These are phyloP conservation scores for Clanis bilineata DNA, from an alignment of 2,888 invertebrate species.

Conservation along the genomic window DNA sequence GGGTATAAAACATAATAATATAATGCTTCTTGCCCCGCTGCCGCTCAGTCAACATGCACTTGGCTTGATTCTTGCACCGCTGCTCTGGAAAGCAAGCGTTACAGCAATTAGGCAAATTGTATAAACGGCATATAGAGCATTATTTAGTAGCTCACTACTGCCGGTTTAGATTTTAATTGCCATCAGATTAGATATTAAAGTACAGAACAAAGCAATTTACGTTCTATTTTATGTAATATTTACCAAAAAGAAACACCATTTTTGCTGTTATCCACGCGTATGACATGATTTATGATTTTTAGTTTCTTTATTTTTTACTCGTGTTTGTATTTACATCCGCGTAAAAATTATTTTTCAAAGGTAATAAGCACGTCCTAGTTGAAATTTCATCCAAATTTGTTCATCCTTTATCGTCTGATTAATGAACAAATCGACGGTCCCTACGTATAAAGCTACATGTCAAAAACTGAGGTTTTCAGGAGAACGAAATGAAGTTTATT, in stretches of 20 bases:
- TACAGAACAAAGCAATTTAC: slow-evolving; percentile 40
- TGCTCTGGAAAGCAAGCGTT: slow-evolving; percentile 59
- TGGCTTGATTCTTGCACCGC: slow-evolving; percentile 45
- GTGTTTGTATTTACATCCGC: no score
- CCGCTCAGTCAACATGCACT: slow-evolving; percentile 9
- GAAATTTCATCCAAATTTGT: no score
- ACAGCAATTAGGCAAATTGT: slow-evolving; percentile 68
- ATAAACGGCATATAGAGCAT: slow-evolving; percentile 61
- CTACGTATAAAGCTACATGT: no score
- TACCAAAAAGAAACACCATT: slow-evolving; percentile 39
- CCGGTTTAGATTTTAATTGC: slow-evolving; percentile 62
- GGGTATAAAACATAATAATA: no score
- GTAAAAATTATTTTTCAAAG: no score
- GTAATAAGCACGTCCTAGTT: no score
- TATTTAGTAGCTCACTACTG: slow-evolving; percentile 52
- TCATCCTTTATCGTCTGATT: no score
- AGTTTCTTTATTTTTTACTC: slow-evolving; percentile 25
- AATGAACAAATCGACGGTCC: no score
- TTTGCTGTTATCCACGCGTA: slow-evolving; percentile 27
- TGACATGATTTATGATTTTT: slow-evolving; percentile 29
- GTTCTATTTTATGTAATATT: slow-evolving; percentile 40
- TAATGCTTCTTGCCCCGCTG: not conserved
- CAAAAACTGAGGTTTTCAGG: no score
- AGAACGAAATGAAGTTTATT: no score
- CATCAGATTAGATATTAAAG: slow-evolving; percentile 50